Evolutionary conservation across 1,140 invertebrate genomes (phyloP).

Genomic region (Acromyrmex echinatior): DNA sequence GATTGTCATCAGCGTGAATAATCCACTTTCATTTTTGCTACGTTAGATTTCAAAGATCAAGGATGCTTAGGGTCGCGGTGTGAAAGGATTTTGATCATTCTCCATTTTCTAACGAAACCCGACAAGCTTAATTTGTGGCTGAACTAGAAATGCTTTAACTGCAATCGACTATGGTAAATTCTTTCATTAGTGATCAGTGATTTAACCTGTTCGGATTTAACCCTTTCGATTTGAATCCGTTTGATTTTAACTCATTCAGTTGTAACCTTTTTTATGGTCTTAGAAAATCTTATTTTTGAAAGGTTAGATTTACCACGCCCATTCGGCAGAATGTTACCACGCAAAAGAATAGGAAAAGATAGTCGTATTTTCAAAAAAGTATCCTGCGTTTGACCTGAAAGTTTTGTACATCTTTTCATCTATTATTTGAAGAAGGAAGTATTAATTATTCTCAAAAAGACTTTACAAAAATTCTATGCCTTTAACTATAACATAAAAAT

Average conservation of each 20-base stretch:
- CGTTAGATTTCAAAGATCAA: slow-evolving; percentile 1
- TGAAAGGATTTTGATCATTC: slow-evolving; percentile 81
- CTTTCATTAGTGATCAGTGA: slow-evolving; percentile 85
- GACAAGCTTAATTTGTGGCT: slow-evolving; percentile 74
- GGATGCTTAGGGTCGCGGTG: slow-evolving; percentile 23
- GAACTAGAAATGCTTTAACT: slow-evolving; percentile 80
- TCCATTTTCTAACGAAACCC: slow-evolving; percentile 76
- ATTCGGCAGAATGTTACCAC: slow-evolving; percentile 73
- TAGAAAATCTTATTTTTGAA: slow-evolving; percentile 80
- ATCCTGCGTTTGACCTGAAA: not conserved
- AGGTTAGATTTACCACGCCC: slow-evolving; percentile 70
- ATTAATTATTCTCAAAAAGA: not conserved
- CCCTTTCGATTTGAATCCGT: slow-evolving; percentile 78
- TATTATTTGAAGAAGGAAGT: not conserved
- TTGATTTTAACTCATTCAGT: slow-evolving; percentile 79
- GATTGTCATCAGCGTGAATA: slow-evolving; percentile 65
- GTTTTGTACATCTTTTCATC: not conserved
- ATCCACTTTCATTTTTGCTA: slow-evolving; percentile 47
- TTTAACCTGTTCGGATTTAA: slow-evolving; percentile 76
- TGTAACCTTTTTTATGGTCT: slow-evolving; percentile 72
- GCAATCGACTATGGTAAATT: slow-evolving; percentile 76
- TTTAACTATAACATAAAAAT: not conserved
- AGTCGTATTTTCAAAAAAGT: slow-evolving; percentile 69
- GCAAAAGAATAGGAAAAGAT: slow-evolving; percentile 60
- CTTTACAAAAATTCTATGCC: not conserved